Conservation (phyloP, 2,113 vertebrate species). For the Bothrops jararaca region DNA sequence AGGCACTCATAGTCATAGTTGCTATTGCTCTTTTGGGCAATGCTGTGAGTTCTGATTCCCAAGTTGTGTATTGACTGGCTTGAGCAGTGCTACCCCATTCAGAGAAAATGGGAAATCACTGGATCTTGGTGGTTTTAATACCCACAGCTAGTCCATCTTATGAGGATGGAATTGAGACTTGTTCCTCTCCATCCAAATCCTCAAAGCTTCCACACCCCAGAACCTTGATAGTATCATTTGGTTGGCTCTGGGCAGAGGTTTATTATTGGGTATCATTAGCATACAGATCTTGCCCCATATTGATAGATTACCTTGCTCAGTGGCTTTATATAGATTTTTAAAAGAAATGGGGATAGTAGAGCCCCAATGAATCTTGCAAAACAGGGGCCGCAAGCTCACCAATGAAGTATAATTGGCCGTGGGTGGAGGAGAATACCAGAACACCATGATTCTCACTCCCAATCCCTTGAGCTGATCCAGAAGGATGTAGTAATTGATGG, state of each 20-base stretch:
- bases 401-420: neutral
- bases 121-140: neutral
- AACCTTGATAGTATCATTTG: neutral
- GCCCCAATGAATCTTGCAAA: neutral
- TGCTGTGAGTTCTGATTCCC: neutral
- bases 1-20: neutral
- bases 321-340: neutral
- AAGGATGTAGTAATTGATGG: neutral
- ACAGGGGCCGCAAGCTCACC: neutral
- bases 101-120: neutral
- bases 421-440: neutral
- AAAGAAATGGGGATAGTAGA: neutral
- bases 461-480: neutral
- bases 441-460: neutral
- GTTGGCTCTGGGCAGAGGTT: neutral
- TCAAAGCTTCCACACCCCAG: neutral
- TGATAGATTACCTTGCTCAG: neutral
- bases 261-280: neutral
- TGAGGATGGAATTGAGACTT: neutral
- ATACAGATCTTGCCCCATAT: neutral
- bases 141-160: neutral
- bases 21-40: neutral
- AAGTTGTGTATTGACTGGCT: neutral
- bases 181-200: neutral
- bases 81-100: neutral